phyloP scores from a whole-genome alignment of 2,113 vertebrate genomes.

The Chascanopsetta lugubris region DNA sequence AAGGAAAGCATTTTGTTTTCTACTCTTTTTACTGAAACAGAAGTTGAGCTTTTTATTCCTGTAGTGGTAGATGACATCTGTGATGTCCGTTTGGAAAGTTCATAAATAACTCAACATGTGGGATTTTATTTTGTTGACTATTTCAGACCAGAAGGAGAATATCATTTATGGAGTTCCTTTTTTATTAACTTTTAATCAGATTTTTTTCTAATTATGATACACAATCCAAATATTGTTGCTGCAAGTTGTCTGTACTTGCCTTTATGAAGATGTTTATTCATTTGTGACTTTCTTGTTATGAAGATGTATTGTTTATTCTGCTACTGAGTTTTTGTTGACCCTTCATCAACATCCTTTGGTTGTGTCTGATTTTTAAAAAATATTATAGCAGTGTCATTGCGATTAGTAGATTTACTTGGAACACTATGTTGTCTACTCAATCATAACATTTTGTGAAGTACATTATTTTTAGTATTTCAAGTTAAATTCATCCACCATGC shows the following conservation, averaged over 20 bases:
- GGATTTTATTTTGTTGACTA: neutral
- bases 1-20: neutral
- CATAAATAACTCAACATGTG: too few relatives aligned
- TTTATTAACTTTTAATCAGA: conserved; percentile 4
- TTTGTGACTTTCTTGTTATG: neutral
- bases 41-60: conserved; percentile 19
- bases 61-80: conserved; percentile 41
- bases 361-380: neutral
- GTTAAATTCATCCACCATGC: neutral
- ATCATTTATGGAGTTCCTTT: neutral
- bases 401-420: neutral
- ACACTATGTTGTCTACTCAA: neutral
- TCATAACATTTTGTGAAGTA: neutral
- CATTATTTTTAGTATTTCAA: neutral
- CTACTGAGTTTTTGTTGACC: neutral
- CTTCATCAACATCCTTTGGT: neutral
- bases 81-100: conserved; percentile 37
- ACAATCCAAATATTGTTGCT: conserved; percentile 1
- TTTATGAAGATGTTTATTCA: neutral
- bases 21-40: neutral
- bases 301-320: neutral
- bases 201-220: neutral
- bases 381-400: neutral
- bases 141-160: neutral
- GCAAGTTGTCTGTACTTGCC: neutral